These are phyloP conservation scores for Caenorhabditis brenneri DNA, from an alignment of 1,140 invertebrate genomes.

Conservation along the genomic window DNA sequence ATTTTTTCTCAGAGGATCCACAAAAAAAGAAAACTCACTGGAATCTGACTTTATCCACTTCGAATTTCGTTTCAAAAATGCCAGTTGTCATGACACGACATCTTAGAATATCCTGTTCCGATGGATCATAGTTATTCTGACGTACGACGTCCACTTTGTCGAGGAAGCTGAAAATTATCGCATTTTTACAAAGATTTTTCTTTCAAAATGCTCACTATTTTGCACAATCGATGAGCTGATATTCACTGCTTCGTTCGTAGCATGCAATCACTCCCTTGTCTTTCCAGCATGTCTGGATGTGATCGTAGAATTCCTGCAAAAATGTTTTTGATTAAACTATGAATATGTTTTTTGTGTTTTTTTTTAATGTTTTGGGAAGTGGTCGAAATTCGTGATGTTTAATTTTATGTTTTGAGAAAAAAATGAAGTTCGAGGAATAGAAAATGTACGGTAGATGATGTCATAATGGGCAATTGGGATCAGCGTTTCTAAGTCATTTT, in stretches of 20 bases:
- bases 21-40: slow-evolving; percentile 82
- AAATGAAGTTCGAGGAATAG: too few species aligned
- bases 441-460: too few species aligned
- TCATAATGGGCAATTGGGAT: too few species aligned
- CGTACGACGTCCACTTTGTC: slow-evolving; percentile 92
- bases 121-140: slow-evolving; percentile 93
- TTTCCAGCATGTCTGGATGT: slow-evolving; percentile 92
- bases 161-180: slow-evolving; percentile 81
- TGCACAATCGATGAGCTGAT: slow-evolving; percentile 99
- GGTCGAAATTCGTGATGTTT: too few species aligned
- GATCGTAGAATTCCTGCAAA: slow-evolving; percentile 88
- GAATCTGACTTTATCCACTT: slow-evolving; percentile 99
- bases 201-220: slow-evolving; percentile 91
- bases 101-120: slow-evolving; percentile 85
- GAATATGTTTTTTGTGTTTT: too few species aligned
- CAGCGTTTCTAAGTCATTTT: too few species aligned
- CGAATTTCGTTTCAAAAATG: slow-evolving; percentile 98
- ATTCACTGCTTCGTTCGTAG: slow-evolving; percentile 97
- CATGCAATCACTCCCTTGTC: slow-evolving; percentile 90
- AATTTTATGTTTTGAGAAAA: too few species aligned
- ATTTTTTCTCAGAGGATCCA: not conserved
- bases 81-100: slow-evolving; percentile 99
- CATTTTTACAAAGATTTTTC: too few species aligned
- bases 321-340: not conserved
- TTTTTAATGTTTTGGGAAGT: too few species aligned